Evolutionary conservation across 1,140 invertebrate species (phyloP).

Genomic region (Phocides pigmalion): DNA sequence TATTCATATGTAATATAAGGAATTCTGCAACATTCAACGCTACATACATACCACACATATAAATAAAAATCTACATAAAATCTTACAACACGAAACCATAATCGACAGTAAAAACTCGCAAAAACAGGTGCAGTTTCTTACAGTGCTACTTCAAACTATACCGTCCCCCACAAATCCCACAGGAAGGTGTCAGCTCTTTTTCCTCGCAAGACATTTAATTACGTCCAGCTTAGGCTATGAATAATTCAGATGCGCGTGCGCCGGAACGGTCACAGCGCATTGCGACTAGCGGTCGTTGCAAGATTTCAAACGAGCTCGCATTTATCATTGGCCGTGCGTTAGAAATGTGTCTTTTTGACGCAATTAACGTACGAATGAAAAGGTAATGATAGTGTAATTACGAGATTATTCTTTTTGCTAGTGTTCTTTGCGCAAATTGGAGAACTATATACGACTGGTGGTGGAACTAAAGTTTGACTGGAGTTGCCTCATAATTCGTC

Average conservation of each 20-base stretch:
- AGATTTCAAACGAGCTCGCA: conserved; percentile 63
- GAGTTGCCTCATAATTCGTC: too few relatives aligned
- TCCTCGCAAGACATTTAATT: conserved; percentile 77
- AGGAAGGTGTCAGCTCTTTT: conserved; percentile 75
- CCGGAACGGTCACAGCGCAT: conserved; percentile 69
- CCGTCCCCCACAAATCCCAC: conserved; percentile 54
- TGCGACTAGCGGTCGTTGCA: conserved; percentile 61
- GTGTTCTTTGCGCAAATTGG: too few relatives aligned
- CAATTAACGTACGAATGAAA: neutral
- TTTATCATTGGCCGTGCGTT: conserved; percentile 45
- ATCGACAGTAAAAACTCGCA: neutral
- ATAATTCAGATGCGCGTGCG: conserved; percentile 63
- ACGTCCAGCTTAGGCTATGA: conserved; percentile 61
- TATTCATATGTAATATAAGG: too few relatives aligned
- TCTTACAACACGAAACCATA: neutral
- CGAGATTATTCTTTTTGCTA: too few relatives aligned
- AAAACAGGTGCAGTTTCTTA: neutral
- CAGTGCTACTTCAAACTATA: conserved; percentile 1
- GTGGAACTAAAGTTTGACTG: too few relatives aligned
- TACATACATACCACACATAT: neutral
- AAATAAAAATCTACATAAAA: neutral
- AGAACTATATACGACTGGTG: too few relatives aligned
- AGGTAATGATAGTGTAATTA: too few relatives aligned
- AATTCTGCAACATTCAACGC: too few relatives aligned
- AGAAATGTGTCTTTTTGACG: neutral